Conservation (phyloP, 2,888 invertebrate genomes). For the Blastobasis lacticolella region DNA sequence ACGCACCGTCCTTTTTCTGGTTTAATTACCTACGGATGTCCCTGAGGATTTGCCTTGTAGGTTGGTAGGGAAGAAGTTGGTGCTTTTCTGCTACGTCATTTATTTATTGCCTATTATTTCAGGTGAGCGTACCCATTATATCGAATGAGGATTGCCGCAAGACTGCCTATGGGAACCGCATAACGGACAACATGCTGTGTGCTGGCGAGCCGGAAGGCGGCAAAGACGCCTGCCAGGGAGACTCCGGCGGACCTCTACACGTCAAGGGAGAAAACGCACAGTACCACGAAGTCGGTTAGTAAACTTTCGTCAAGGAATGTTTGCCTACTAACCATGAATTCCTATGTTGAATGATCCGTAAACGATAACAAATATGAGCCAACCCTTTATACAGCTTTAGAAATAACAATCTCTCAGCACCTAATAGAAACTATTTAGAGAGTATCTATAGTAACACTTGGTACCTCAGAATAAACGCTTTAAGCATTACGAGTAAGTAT, state of each 20-base stretch:
- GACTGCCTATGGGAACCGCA: slow-evolving; percentile 79
- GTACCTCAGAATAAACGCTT: no score
- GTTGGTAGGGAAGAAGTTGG: background rate
- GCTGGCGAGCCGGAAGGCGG: slow-evolving; percentile 83
- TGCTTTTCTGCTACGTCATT: background rate
- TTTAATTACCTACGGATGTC: no score
- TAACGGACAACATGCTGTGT: slow-evolving; percentile 87
- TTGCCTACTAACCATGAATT: no score
- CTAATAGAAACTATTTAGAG: no score
- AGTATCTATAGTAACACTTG: no score
- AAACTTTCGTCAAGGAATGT: background rate
- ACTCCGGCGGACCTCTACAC: slow-evolving; percentile 86
- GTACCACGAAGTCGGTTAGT: slow-evolving; percentile 76
- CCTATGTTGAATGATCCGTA: no score
- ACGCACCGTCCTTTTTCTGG: no score
- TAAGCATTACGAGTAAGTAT: no score
- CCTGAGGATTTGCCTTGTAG: background rate
- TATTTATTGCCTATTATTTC: slow-evolving; percentile 9
- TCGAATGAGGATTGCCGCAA: slow-evolving; percentile 76
- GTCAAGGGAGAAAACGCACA: slow-evolving; percentile 56
- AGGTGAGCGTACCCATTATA: slow-evolving; percentile 65
- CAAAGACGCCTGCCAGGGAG: slow-evolving; percentile 88
- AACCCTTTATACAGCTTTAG: no score
- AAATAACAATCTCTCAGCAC: no score
- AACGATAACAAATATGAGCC: no score